Percentiles rank a stretch among this genome's conserved stretches.
phyloP scores from a whole-genome alignment of 1,140 invertebrate species.

The Aphelinus atriplicis region DNA sequence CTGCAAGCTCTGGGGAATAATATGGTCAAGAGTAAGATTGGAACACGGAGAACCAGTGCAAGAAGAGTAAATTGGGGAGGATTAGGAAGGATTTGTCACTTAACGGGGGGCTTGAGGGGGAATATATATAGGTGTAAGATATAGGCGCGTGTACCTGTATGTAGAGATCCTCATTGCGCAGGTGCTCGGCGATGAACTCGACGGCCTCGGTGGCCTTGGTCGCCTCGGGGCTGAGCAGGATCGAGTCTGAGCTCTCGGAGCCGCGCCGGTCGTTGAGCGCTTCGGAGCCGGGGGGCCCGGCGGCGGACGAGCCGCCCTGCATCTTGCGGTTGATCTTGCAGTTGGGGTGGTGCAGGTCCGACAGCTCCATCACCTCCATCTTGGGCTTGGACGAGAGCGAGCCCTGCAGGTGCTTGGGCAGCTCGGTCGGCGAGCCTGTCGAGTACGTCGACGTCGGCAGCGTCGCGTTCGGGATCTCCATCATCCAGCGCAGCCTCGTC shows the following conservation, averaged over 20 bases:
- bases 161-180: slow-evolving; percentile 95
- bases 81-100: too few species aligned
- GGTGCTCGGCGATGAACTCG: slow-evolving; percentile 97
- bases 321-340: slow-evolving; percentile 91
- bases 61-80: too few species aligned
- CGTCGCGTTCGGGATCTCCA: slow-evolving; percentile 93
- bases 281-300: slow-evolving; percentile 69
- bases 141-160: slow-evolving; percentile 79
- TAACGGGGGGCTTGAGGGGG: too few species aligned
- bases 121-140: too few species aligned
- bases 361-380: slow-evolving; percentile 93
- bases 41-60: too few species aligned
- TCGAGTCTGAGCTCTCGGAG: slow-evolving; percentile 90
- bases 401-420: slow-evolving; percentile 76
- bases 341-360: slow-evolving; percentile 94
- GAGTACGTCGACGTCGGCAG: slow-evolving; percentile 80
- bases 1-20: too few species aligned
- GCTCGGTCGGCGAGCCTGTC: slow-evolving; percentile 77
- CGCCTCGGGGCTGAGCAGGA: slow-evolving; percentile 90
- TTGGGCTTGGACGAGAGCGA: slow-evolving; percentile 76
- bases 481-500: slow-evolving; percentile 93
- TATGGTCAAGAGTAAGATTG: too few species aligned
- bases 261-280: slow-evolving; percentile 76
- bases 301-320: slow-evolving; percentile 69
- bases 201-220: slow-evolving; percentile 96